phyloP scores from a whole-genome alignment of 64 coral and sea anemone species.

The Cladopsammia gracilis region DNA sequence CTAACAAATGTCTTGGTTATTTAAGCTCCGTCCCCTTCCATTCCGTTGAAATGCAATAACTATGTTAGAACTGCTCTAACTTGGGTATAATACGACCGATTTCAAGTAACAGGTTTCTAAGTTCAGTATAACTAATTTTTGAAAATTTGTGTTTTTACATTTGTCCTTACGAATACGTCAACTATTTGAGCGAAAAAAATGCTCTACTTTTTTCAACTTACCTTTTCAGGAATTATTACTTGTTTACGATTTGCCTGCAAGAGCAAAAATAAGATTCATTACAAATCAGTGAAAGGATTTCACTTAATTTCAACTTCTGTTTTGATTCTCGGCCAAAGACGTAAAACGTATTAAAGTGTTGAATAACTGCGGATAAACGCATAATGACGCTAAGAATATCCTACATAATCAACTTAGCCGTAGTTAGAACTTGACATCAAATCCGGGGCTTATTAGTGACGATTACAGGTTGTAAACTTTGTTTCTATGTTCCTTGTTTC shows the following conservation, averaged over 20 bases:
- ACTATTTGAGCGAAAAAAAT: neutral
- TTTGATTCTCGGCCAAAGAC: neutral
- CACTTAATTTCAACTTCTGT: neutral
- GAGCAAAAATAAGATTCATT: neutral
- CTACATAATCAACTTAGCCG: neutral
- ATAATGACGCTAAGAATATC: neutral
- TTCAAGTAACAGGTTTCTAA: no score
- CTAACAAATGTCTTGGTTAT: no score
- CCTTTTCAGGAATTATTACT: neutral
- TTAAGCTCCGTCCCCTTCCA: no score
- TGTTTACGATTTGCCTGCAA: constrained; percentile 5
- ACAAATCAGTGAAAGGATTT: neutral
- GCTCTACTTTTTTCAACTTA: neutral
- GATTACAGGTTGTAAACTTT: no score
- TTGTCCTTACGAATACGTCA: neutral
- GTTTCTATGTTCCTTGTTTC: no score
- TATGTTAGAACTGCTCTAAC: no score
- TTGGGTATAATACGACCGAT: no score
- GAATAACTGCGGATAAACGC: neutral
- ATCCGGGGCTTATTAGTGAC: no score
- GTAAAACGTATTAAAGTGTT: neutral
- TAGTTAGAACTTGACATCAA: neutral
- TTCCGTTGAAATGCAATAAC: no score
- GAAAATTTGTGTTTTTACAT: neutral
- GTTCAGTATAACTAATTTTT: no score